Percentiles rank a stretch among this genome's conserved stretches.
These are phyloP conservation scores for Scelioninae gen. 1 DNA, from an alignment of 2,888 invertebrate species.

Conservation along the genomic window DNA sequence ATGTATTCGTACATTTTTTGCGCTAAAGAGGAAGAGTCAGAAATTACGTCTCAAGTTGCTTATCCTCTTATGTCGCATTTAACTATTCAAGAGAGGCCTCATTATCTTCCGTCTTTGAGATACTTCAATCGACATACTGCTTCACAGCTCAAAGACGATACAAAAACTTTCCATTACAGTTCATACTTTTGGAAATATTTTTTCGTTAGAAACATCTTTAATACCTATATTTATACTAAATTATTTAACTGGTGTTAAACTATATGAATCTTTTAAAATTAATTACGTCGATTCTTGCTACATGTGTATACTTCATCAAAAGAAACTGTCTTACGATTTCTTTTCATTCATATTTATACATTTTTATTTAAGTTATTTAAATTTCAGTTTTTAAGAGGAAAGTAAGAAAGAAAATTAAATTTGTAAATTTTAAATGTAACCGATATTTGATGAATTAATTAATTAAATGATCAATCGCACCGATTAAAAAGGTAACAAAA, in stretches of 20 bases:
- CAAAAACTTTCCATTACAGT: conserved; percentile 55
- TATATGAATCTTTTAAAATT: conserved; percentile 32
- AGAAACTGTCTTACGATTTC: neutral
- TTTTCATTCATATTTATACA: too few species aligned
- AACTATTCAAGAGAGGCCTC: conserved; percentile 59
- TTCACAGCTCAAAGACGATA: conserved; percentile 49
- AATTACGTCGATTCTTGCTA: conserved; percentile 24
- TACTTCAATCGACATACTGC: conserved; percentile 59
- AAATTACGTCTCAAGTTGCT: conserved; percentile 61
- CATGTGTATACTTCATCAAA: conserved; percentile 2
- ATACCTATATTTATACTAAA: conserved; percentile 18
- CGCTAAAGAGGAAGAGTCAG: conserved; percentile 45
- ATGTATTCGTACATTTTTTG: conserved; percentile 42
- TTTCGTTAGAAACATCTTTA: conserved; percentile 38
- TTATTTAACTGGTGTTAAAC: conserved; percentile 8
- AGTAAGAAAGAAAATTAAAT: too few species aligned
- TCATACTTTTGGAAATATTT: conserved; percentile 35
- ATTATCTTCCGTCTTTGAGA: conserved; percentile 59
- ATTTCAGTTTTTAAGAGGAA: too few species aligned
- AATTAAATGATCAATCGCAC: too few species aligned
- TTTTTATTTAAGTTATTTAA: neutral
- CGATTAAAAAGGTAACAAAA: too few species aligned
- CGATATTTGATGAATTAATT: too few species aligned
- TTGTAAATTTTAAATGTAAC: too few species aligned
- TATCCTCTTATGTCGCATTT: conserved; percentile 56